phyloP scores from a whole-genome alignment of 1,140 invertebrate genomes.

The Scaptodrosophila lebanonensis region DNA sequence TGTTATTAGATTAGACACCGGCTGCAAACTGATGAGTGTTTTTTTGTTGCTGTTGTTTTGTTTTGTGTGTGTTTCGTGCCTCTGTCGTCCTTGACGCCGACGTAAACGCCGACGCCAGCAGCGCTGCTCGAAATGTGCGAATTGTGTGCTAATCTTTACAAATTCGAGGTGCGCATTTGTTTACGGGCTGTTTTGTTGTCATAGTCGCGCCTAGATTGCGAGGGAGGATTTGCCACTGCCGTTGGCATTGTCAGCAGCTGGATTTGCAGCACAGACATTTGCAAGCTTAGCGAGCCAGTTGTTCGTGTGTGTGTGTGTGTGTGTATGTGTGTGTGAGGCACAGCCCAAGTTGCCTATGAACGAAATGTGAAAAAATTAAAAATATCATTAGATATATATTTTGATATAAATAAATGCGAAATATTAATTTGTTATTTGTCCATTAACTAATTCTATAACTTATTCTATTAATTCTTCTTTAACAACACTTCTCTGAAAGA shows the following conservation, averaged over 20 bases:
- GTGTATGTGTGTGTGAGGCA: too few relatives aligned
- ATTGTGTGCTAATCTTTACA: conserved; percentile 72
- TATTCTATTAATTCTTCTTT: too few relatives aligned
- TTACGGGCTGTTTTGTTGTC: conserved; percentile 35
- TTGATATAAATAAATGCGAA: too few relatives aligned
- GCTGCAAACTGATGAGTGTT: conserved; percentile 5
- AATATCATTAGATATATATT: too few relatives aligned
- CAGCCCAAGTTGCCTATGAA: too few relatives aligned
- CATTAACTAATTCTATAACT: too few relatives aligned
- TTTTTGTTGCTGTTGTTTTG: neutral
- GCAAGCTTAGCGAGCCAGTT: too few relatives aligned
- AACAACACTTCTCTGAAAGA: too few relatives aligned
- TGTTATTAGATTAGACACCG: conserved; percentile 69
- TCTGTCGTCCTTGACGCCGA: conserved; percentile 6
- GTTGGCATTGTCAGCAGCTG: neutral
- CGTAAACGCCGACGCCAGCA: neutral
- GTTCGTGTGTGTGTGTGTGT: too few relatives aligned
- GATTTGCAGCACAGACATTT: neutral
- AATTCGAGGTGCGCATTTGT: conserved; percentile 67
- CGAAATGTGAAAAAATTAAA: too few relatives aligned
- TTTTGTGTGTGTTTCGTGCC: conserved; percentile 1
- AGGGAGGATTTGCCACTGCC: conserved; percentile 20
- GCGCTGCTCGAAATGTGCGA: conserved; percentile 44
- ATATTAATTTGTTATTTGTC: too few relatives aligned
- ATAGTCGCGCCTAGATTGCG: conserved; percentile 21